Conservation (phyloP, 2,888 invertebrate species). For the Ectemnius cavifrons region DNA sequence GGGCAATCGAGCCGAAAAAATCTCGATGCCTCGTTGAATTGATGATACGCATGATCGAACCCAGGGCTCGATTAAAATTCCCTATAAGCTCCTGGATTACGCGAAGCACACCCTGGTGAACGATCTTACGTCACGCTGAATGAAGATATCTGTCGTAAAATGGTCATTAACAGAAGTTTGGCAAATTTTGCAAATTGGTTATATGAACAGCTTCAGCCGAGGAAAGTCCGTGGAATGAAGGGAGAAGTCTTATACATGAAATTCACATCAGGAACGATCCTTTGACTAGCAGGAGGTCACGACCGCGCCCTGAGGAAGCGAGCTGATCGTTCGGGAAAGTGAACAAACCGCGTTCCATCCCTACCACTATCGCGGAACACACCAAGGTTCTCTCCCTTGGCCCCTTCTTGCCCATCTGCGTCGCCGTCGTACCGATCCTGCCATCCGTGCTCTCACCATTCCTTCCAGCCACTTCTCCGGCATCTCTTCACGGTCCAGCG, state of each 20-base stretch:
- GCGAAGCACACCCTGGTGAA: too few relatives aligned
- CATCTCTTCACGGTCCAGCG: constrained; percentile 33
- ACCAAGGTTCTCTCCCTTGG: constrained; percentile 60
- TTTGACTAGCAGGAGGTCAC: constrained; percentile 66
- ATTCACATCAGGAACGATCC: constrained; percentile 55
- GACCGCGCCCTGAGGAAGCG: constrained; percentile 76
- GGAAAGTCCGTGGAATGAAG: constrained; percentile 8
- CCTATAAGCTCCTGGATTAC: too few relatives aligned
- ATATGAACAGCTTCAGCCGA: constrained; percentile 6
- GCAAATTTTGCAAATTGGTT: too few relatives aligned
- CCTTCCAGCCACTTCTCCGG: constrained; percentile 44
- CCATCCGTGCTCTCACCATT: constrained; percentile 59
- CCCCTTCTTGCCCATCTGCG: constrained; percentile 55
- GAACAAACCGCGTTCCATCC: constrained; percentile 78
- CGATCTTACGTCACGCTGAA: too few relatives aligned
- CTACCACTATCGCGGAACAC: constrained; percentile 68
- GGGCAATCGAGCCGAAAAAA: too few relatives aligned
- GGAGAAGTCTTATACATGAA: constrained; percentile 33
- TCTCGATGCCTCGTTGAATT: too few relatives aligned
- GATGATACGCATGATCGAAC: constrained; percentile 11
- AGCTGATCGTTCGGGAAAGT: constrained; percentile 75
- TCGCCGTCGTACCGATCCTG: constrained; percentile 50
- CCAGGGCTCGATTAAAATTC: constrained; percentile 10
- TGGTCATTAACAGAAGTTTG: too few relatives aligned
- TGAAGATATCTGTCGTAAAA: too few relatives aligned